Evolutionary conservation across 2,113 vertebrate species (phyloP).

Genomic region (Mungos mungo): DNA sequence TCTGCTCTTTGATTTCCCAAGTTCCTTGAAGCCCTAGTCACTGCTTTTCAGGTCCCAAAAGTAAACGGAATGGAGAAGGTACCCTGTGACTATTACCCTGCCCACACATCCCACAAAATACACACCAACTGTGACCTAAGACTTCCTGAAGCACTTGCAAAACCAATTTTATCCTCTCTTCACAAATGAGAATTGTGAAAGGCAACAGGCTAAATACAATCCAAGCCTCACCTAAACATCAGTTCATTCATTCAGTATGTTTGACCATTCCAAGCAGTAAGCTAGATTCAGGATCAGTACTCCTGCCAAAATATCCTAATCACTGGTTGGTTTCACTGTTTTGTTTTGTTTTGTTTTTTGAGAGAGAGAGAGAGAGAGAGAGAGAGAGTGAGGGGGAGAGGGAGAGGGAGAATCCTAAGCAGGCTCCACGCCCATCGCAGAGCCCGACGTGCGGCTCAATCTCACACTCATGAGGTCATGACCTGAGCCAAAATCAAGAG

Average conservation of each 20-base stretch:
- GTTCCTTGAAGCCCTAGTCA: background rate
- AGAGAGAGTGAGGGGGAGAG: too few species aligned
- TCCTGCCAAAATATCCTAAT: background rate
- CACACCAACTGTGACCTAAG: background rate
- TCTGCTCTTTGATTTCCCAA: slow-evolving; percentile 37
- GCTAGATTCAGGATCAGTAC: background rate
- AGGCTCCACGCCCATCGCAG: too few species aligned
- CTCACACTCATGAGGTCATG: too few species aligned
- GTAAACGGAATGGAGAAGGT: background rate
- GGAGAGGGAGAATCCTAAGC: too few species aligned
- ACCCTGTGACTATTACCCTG: background rate
- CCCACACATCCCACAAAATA: background rate
- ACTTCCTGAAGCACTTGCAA: background rate
- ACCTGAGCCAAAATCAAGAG: too few species aligned
- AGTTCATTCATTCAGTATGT: slow-evolving; percentile 26
- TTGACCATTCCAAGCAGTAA: slow-evolving; percentile 28
- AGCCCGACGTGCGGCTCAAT: too few species aligned
- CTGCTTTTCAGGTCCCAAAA: slow-evolving; percentile 14
- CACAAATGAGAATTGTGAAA: slow-evolving; percentile 30
- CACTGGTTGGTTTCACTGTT: slow-evolving; percentile 47
- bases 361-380: too few species aligned
- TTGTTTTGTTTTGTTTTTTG: too few species aligned
- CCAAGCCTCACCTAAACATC: slow-evolving; percentile 23
- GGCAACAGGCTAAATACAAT: background rate
- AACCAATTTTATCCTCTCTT: background rate